These are phyloP conservation scores for Ephydatia muelleri DNA, from an alignment of 37 sponge, comb jelly and placozoan species.

Conservation along the genomic window DNA sequence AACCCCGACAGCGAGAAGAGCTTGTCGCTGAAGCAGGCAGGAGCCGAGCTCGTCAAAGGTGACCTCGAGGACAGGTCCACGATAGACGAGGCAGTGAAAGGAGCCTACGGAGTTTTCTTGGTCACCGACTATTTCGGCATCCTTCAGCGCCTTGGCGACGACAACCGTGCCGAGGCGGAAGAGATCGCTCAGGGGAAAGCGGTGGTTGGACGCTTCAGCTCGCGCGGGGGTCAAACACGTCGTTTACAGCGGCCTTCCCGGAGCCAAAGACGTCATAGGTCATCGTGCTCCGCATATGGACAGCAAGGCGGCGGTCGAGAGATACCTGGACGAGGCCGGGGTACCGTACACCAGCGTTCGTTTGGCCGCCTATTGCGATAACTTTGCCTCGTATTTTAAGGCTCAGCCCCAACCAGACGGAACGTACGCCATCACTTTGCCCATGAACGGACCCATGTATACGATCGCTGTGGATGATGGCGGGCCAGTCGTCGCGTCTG, in stretches of 20 bases:
- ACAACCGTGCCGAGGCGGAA: constrained; percentile 21
- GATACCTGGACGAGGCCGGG: constrained; percentile 55
- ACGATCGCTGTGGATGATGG: constrained; percentile 51
- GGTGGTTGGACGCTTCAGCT: constrained; percentile 52
- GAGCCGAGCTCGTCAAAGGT: constrained; percentile 49
- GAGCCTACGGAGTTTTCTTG: constrained; percentile 62
- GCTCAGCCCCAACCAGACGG: constrained; percentile 61
- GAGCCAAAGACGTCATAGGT: constrained; percentile 45
- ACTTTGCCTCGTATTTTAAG: constrained; percentile 19
- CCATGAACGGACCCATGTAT: constrained; percentile 64
- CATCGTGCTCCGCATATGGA: constrained; percentile 60
- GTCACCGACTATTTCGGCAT: constrained; percentile 73
- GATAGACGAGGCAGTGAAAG: constrained; percentile 31
- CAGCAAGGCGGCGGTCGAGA: constrained; percentile 56
- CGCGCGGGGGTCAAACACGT: constrained; percentile 70
- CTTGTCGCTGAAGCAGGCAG: constrained; percentile 26
- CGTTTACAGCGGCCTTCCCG: constrained; percentile 65
- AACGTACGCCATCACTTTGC: constrained; percentile 31
- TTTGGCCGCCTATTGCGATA: constrained; percentile 64
- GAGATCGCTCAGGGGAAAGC: constrained; percentile 66
- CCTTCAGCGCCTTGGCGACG: constrained; percentile 16
- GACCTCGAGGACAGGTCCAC: constrained; percentile 36
- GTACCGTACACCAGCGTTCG: constrained; percentile 63
- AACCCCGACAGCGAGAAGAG: constrained; percentile 69
- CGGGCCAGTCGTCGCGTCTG: constrained; percentile 60